Base-by-base conservation (phyloP, 2,113 vertebrate genomes). In the Thymallus thymallus region DNA sequence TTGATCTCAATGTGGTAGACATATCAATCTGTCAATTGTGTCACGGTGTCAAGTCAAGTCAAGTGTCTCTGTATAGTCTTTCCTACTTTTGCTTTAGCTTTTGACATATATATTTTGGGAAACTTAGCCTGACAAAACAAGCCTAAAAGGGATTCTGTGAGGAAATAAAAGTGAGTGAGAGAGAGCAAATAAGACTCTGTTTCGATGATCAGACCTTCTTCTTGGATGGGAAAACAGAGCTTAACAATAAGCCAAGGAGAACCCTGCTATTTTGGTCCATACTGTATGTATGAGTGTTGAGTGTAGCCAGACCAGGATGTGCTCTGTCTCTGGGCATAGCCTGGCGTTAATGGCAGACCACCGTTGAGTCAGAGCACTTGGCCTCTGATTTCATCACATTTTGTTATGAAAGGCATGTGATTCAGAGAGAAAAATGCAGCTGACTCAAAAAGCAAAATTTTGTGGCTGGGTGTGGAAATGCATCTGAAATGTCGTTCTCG, bases 321-420 rank as follows among this genome's bases (percentile, higher is more conserved):
- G 35, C 35, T 41, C 35, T 41, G 51, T 18, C 51, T 55, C 18
- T 55, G 51, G 51, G 51, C 51, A 55, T 20, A 55, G 51, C 51
- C 51, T 41, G 35, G 63, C 18, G 41, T 67, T 66, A 81, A 75
- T 66, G 78, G 26, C 71, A 85, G 75, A 70, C 68, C 70, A 67
- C 69, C 51, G 72, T 80, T 81, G 80, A 87, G 76, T 85, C 83
- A 87, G 64, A 76, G 46, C 48, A 29, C 74, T 76, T 76, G 80
- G 68, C 76, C 71, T 71, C 67, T 76, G 72, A 76, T 85, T 87
- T 82, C 78, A 81, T 82, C 82, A 85, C 77, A 77, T 61, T 41
- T 35, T 75, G 78, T 82, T 84, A 85, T 84, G 84, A 82, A 84
- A 87, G 73, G 73, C 74, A 80, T 84, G 77, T 85, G 77, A 87